Evolutionary conservation across 1,140 invertebrate genomes (phyloP).

Genomic region (Lethrus apterus): DNA sequence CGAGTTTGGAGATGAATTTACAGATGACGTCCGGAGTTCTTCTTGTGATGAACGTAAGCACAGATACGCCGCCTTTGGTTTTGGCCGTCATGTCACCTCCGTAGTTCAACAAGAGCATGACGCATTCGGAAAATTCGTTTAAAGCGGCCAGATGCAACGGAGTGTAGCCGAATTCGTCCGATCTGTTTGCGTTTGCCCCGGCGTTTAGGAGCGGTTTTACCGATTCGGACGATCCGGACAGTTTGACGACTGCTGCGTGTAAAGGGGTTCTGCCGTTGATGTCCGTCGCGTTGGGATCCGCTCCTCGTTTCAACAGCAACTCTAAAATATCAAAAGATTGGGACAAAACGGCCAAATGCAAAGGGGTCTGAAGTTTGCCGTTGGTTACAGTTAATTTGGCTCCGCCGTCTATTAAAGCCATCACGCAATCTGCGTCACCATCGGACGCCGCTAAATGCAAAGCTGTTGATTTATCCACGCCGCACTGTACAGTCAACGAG

Average conservation of each 20-base stretch:
- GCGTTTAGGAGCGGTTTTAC: constrained; percentile 56
- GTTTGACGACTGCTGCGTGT: constrained; percentile 71
- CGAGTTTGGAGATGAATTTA: constrained; percentile 60
- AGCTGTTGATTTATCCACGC: constrained; percentile 59
- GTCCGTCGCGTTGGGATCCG: constrained; percentile 56
- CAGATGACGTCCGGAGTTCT: constrained; percentile 72
- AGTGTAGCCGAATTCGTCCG: constrained; percentile 72
- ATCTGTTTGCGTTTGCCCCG: constrained; percentile 68
- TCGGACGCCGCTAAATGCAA: constrained; percentile 78
- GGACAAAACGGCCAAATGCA: constrained; percentile 69
- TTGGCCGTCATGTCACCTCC: constrained; percentile 75
- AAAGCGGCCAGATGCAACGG: constrained; percentile 75
- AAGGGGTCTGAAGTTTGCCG: constrained; percentile 63
- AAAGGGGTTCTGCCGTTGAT: constrained; percentile 66
- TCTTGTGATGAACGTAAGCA: constrained; percentile 71
- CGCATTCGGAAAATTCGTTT: constrained; percentile 72
- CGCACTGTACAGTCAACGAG: constrained; percentile 65
- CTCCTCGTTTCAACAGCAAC: constrained; percentile 52
- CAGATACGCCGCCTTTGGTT: constrained; percentile 73
- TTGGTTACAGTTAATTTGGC: constrained; percentile 61
- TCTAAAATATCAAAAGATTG: constrained; percentile 68
- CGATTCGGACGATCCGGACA: constrained; percentile 62
- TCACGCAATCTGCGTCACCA: constrained; percentile 63
- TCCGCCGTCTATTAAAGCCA: constrained; percentile 61
- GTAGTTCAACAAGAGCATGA: constrained; percentile 63